Percentiles rank a stretch among this genome's conserved stretches.
Evolutionary conservation across 2,888 invertebrate genomes (phyloP).

Genomic region (Apotomis capreana): DNA sequence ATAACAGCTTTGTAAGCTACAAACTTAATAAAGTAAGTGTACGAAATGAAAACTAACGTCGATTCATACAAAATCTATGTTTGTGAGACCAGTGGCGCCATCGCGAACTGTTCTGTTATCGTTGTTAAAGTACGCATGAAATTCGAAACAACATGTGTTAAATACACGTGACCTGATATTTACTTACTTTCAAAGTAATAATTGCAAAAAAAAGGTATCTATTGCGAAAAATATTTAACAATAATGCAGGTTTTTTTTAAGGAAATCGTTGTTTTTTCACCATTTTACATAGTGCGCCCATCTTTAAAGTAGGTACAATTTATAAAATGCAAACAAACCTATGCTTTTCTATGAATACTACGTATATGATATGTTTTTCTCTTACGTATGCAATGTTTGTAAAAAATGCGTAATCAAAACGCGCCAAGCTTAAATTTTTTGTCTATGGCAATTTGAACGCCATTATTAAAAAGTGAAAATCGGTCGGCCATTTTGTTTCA

Average conservation of each 20-base stretch:
- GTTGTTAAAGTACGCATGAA: background rate
- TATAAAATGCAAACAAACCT: no score
- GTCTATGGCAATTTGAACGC: constrained; percentile 16
- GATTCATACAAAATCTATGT: background rate
- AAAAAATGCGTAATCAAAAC: background rate
- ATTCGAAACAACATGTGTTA: constrained; percentile 3
- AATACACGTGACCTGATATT: background rate
- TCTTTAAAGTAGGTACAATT: no score
- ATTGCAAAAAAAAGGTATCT: no score
- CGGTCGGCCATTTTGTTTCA: constrained; percentile 36
- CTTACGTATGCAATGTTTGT: no score
- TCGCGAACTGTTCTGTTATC: background rate
- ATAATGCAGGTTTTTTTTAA: no score
- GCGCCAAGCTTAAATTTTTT: background rate
- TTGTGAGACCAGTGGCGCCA: background rate
- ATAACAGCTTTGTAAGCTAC: no score
- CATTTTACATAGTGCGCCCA: no score
- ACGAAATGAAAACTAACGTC: background rate
- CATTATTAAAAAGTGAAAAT: constrained; percentile 40
- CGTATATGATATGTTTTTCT: no score
- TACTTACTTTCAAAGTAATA: background rate
- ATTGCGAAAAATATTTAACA: no score
- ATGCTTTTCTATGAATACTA: no score
- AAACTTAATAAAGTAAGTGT: background rate
- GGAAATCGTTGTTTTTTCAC: no score